Evolutionary conservation across 2,888 invertebrate species (phyloP).

Genomic region (Phaedon cochleariae): DNA sequence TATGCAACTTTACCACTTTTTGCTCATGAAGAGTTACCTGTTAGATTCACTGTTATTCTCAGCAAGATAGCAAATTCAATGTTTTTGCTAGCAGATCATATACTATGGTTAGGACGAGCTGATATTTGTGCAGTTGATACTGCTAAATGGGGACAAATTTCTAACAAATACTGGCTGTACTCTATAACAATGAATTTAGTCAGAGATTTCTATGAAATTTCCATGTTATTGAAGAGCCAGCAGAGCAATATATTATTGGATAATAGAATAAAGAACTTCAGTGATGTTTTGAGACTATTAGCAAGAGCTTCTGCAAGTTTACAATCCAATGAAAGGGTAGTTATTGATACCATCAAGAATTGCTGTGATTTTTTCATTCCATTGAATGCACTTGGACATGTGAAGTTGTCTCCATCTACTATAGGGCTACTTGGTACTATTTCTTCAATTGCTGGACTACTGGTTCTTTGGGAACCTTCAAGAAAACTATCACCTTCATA

Average conservation of each 20-base stretch:
- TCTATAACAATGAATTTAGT: constrained; percentile 81
- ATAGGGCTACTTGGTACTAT: constrained; percentile 82
- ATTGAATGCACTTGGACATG: constrained; percentile 79
- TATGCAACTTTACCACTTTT: constrained; percentile 78
- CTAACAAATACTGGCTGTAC: constrained; percentile 86
- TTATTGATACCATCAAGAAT: constrained; percentile 87
- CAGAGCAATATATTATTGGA: constrained; percentile 49
- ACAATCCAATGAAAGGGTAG: constrained; percentile 69
- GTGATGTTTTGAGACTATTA: constrained; percentile 48
- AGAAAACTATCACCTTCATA: constrained; percentile 75
- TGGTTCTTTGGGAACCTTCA: constrained; percentile 79
- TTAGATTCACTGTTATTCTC: constrained; percentile 77
- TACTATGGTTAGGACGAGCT: constrained; percentile 83
- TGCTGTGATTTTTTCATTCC: constrained; percentile 89
- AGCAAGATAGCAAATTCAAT: constrained; percentile 82
- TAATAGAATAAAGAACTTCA: constrained; percentile 42
- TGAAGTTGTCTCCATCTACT: constrained; percentile 78
- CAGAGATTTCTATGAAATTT: constrained; percentile 87
- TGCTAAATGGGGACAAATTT: constrained; percentile 77
- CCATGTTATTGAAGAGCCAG: constrained; percentile 68
- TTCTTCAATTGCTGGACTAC: constrained; percentile 82
- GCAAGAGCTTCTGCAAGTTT: constrained; percentile 43
- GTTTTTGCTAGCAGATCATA: constrained; percentile 85
- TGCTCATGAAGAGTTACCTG: constrained; percentile 74
- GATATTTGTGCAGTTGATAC: constrained; percentile 74